Evolutionary conservation across 2,888 invertebrate genomes (phyloP).

Genomic region (Ectropis crepuscularia): DNA sequence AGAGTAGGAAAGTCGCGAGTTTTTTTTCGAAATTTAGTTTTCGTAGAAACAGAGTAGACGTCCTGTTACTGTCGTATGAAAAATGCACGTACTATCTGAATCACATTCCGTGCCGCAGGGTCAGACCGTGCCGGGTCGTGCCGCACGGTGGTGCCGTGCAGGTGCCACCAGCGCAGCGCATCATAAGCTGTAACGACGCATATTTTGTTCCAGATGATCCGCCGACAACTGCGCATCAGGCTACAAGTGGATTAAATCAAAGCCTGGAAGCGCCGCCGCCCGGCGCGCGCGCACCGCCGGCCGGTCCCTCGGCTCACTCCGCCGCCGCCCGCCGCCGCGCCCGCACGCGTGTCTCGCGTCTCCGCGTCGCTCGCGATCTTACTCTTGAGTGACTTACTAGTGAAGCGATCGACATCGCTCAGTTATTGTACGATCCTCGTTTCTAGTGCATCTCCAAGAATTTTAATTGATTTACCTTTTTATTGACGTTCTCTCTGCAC

Average conservation of each 20-base stretch:
- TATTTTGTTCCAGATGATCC: slow-evolving; percentile 48
- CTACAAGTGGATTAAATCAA: slow-evolving; percentile 62
- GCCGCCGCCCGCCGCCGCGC: slow-evolving; percentile 56
- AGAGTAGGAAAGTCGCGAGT: too few relatives aligned
- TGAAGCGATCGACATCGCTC: slow-evolving; percentile 53
- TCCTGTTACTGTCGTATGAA: slow-evolving; percentile 38
- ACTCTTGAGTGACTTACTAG: slow-evolving; percentile 50
- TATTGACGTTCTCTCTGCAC: slow-evolving; percentile 58
- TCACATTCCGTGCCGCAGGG: slow-evolving; percentile 1
- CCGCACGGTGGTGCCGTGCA: slow-evolving; percentile 2
- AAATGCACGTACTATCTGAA: slow-evolving; percentile 31
- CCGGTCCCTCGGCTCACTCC: slow-evolving; percentile 56
- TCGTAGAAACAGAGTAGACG: too few relatives aligned
- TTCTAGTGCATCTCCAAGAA: slow-evolving; percentile 50
- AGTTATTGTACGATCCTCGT: slow-evolving; percentile 47
- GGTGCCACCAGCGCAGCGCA: slow-evolving; percentile 2
- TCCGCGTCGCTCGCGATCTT: slow-evolving; percentile 35
- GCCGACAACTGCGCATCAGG: slow-evolving; percentile 49
- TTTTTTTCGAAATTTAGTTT: too few relatives aligned
- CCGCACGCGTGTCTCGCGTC: slow-evolving; percentile 54
- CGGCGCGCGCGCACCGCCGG: slow-evolving; percentile 47
- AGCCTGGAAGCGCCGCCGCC: slow-evolving; percentile 62
- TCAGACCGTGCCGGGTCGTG: background rate
- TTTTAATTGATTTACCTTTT: slow-evolving; percentile 50
- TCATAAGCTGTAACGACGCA: slow-evolving; percentile 22